A percentile compares a stretch with the other conserved stretches of the same genome.
phyloP scores from a whole-genome alignment of 2,797 vertebrate genomes.

The Sardinella longiceps region DNA sequence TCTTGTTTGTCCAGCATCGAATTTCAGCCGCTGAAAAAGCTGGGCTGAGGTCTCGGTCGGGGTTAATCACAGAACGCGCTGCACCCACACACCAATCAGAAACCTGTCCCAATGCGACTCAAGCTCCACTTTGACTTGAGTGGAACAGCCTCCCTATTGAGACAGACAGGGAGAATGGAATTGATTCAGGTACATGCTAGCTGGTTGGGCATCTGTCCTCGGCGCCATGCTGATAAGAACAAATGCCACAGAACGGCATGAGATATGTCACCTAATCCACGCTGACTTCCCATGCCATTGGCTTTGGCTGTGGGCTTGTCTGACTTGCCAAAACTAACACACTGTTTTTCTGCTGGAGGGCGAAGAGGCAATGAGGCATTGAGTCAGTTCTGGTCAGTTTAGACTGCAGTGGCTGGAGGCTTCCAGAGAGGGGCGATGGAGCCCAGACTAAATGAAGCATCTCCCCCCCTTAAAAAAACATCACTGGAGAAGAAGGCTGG shows the following conservation, averaged over 20 bases:
- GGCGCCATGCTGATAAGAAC: not conserved
- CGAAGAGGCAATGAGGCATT: not conserved
- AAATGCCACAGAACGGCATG: not conserved
- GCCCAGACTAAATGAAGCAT: not conserved
- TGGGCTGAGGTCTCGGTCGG: not conserved
- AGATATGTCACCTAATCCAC: constrained; percentile 11
- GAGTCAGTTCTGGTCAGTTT: not conserved
- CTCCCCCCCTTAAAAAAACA: not conserved
- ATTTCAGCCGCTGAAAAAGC: not conserved
- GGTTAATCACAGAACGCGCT: not conserved
- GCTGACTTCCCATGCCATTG: constrained; percentile 13
- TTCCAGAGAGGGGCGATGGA: constrained; percentile 50
- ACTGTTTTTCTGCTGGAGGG: not conserved
- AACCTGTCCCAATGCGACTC: not conserved
- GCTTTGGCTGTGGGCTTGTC: not conserved
- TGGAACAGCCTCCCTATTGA: not conserved
- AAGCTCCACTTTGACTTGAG: not conserved
- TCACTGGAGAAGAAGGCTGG: constrained; percentile 35
- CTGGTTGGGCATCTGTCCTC: not conserved
- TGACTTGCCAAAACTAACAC: not conserved
- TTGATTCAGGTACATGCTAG: constrained; percentile 16
- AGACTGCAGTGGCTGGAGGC: constrained; percentile 39
- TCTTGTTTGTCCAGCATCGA: not conserved
- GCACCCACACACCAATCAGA: constrained; percentile 22
- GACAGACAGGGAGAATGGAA: not conserved